phyloP scores from a whole-genome alignment of 2,113 vertebrate species.

The Mixornis gularis region DNA sequence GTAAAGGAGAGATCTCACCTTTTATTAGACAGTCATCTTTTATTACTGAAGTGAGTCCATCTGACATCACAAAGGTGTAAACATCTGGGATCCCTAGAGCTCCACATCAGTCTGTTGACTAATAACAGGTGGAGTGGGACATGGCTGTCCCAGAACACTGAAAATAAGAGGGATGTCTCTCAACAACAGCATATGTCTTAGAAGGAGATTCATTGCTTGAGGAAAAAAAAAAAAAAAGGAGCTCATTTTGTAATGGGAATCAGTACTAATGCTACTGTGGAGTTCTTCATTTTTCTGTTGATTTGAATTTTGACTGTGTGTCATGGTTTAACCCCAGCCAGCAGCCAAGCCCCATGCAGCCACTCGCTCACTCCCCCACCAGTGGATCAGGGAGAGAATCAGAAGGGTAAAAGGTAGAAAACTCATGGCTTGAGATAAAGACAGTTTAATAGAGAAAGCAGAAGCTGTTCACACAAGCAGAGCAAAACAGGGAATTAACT shows the following conservation, averaged over 20 bases:
- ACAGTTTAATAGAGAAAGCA: background rate
- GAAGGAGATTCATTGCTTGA: background rate
- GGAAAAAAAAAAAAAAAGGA: background rate
- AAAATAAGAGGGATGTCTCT: background rate
- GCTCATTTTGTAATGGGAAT: background rate
- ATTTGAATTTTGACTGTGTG: background rate
- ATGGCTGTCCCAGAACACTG: background rate
- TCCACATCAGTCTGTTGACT: background rate
- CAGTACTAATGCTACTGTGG: background rate
- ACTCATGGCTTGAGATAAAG: background rate
- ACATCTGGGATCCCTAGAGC: background rate
- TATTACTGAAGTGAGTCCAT: background rate
- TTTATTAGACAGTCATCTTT: background rate
- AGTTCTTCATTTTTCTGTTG: background rate
- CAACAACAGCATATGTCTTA: background rate
- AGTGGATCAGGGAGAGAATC: background rate
- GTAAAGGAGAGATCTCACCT: background rate
- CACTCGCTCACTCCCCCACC: accelerated
- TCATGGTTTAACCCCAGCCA: background rate
- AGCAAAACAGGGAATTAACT: background rate
- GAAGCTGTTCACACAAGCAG: background rate
- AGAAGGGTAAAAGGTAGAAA: background rate
- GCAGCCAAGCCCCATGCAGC: background rate
- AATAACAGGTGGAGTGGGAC: background rate
- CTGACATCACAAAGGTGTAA: background rate